Base-by-base conservation (phyloP, 2,113 vertebrate genomes). In the Lophius piscatorius region DNA sequence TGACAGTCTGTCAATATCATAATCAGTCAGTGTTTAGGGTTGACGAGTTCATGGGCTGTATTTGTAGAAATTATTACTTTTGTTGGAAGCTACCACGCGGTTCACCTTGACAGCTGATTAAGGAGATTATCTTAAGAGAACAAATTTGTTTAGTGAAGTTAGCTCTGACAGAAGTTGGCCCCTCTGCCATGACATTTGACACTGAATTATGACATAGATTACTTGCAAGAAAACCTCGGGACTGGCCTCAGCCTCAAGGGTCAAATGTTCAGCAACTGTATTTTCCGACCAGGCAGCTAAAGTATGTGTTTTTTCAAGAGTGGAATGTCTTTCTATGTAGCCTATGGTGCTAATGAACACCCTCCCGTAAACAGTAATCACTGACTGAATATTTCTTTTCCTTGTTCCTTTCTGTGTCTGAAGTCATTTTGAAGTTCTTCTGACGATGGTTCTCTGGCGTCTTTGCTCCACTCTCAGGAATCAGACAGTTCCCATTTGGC, bases 391-490 rank as follows among this genome's bases (percentile, higher is more conserved):
- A 8, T 47, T 62, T 50, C 1, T 21, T 29, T 33, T 1, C 23
- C 18, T 14, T 33, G 14, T 14, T 35, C 13, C 1, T 4, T 13
- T 14, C 40, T 22, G 38, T 1, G 18, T 57, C 35, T 23, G 50
- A 39, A 49, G n/a, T 45, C 0, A 3, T 24, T 49, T 55, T 26
- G 5, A 28, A 66, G 2, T 50, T 3, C 12, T 85, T 88, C 85
- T 74, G 85, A 89, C 86, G 40, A 31, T 6, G 47, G 40, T 86
- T 41, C 9, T 47, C 62, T 83, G 78, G 51, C 72, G 6, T 45
- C 60, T 82, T 64, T 31, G 46, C 35, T 66, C 44, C 72, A 17
- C 66, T 66, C 67, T 49, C 46, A 51, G 50, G 59, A 56, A 68
- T 54, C 41, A 80, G 34, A 47, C 47, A 6, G 42, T 1, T 16